phyloP scores from a whole-genome alignment of 1,140 invertebrate species.

The Magallana angulata region DNA sequence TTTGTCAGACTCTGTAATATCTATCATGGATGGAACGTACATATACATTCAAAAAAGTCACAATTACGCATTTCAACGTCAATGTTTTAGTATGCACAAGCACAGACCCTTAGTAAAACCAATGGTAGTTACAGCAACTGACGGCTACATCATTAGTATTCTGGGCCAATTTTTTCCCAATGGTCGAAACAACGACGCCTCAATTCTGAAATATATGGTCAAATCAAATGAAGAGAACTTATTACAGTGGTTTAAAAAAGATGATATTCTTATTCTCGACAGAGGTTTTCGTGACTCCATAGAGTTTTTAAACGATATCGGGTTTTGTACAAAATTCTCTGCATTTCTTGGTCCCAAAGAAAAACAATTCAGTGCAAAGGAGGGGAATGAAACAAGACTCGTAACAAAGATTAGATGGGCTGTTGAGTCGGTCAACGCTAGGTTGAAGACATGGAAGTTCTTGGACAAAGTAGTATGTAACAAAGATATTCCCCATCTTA shows the following conservation, averaged over 20 bases:
- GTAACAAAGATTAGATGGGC: slow-evolving; percentile 5
- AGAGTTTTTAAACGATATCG: neutral
- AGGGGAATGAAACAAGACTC: neutral
- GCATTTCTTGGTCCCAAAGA: neutral
- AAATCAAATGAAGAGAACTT: neutral
- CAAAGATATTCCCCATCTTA: slow-evolving; percentile 2
- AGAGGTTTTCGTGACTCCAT: neutral
- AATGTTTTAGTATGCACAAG: neutral
- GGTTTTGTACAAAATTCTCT: neutral
- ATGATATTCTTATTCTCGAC: neutral
- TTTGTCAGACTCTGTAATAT: neutral
- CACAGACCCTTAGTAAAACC: slow-evolving; percentile 3
- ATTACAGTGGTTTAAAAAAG: neutral
- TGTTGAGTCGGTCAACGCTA: slow-evolving; percentile 3
- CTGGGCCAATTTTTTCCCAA: neutral
- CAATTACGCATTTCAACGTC: neutral
- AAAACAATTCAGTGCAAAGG: neutral
- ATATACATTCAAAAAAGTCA: neutral
- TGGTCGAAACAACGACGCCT: neutral
- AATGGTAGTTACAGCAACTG: neutral
- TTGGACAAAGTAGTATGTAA: neutral
- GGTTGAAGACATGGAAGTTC: slow-evolving; percentile 1
- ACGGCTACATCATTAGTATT: neutral
- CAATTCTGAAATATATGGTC: neutral
- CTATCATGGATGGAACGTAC: neutral